Evolutionary conservation across 2,888 invertebrate species (phyloP), one percentile per base, ranked within the genome.

Genomic region (Cetonia aurata): DNA sequence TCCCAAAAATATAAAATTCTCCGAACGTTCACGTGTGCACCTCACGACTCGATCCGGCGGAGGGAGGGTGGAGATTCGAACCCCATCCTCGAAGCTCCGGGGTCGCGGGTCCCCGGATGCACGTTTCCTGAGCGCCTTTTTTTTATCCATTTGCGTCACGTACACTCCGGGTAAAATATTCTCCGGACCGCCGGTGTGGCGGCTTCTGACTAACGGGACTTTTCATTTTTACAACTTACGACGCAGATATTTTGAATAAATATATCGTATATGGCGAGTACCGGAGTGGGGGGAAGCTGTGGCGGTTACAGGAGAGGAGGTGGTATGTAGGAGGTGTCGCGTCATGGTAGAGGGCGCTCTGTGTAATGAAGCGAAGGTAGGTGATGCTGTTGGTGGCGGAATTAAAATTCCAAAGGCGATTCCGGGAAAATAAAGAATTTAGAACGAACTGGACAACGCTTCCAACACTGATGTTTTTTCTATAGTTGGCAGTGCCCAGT

Each of bases 1-100:
- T 83, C 81, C 81, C 81, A 83, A 81, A 59, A 59, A 83, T 83
- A 83, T 82, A 83, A 83, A 83, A 83, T 81, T 81, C 82, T 78
- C 80, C 80, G 81, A n/a, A n/a, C 79, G 71, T 72, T 70, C 73
- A 53, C 59, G 67, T 60, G 55, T 50, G 67, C 57, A 41, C 17
- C 44, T 17, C 42, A 10, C 59, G 10, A 8, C 44, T 15, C 44
- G 17, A 17, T 19, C 25, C 19, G 17, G 10, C 19, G n/a, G 44
- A 13, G 3, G 19, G 17, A 1, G 15, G 33, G n/a, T 56, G n/a
- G 56, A 15, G 10, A 25, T 25, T 50, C 50, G 9, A 50, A 2
- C 19, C 59, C 31, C 37, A 17, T 15, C 33, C 37, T 57, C 41
- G 44, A 6, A 44, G 13, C 10, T 19, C n/a, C 44, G 19, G 19